Conservation (phyloP, 2,888 invertebrate species). For the Smittia sp. region DNA sequence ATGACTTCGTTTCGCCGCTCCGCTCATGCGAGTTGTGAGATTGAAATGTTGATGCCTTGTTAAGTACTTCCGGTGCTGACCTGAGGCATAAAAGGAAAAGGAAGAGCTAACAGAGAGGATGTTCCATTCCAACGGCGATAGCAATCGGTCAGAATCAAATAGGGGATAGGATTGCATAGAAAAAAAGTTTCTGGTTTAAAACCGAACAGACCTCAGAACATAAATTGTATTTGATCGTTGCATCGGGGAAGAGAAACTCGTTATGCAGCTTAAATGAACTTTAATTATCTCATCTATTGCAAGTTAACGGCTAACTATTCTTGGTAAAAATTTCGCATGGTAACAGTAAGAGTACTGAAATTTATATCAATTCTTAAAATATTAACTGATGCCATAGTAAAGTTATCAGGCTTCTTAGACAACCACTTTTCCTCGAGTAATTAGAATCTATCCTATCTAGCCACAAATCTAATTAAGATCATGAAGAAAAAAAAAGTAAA, state of each 20-base stretch:
- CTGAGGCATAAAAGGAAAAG: not conserved
- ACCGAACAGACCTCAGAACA: not conserved
- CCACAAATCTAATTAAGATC: not conserved
- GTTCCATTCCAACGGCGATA: constrained; percentile 24
- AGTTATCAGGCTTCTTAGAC: no score
- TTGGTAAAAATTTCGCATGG: no score
- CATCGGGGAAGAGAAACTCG: constrained; percentile 11
- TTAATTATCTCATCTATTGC: constrained; percentile 32
- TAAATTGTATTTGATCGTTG: not conserved
- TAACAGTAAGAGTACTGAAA: no score
- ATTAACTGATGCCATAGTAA: no score
- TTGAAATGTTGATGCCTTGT: not conserved
- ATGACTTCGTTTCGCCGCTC: no score
- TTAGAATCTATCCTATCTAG: not conserved
- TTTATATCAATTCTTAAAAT: no score
- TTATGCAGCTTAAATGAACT: constrained; percentile 28
- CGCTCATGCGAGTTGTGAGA: not conserved
- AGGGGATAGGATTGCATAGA: not conserved
- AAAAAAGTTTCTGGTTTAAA: not conserved
- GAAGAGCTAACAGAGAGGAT: constrained; percentile 13
- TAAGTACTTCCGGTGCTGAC: constrained; percentile 34
- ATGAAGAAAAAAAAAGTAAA: no score
- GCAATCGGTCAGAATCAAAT: constrained; percentile 10
- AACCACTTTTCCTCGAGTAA: not conserved
- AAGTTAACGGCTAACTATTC: constrained; percentile 5